Base-by-base conservation (phyloP, 2,113 vertebrate genomes). In the Perca fluviatilis region DNA sequence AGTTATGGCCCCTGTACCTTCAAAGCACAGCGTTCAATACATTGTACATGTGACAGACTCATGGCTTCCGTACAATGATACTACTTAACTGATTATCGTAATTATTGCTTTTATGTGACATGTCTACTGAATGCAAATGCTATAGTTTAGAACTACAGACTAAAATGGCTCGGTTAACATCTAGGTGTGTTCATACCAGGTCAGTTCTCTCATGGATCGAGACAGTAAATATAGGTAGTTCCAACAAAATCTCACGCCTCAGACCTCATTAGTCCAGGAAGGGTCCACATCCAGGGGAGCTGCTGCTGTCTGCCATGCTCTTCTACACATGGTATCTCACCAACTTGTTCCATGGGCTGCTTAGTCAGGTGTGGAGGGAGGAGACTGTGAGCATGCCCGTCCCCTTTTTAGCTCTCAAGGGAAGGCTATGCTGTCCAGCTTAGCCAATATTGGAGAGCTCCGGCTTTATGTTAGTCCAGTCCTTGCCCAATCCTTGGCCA, bases 51-150 rank as follows among this genome's bases (percentile, higher is more conserved):
- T 83, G 86, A 86, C 69, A 53, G 77, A 85, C 47, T 82, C 78
- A 86, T 84, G 76, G 79, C 85, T 88, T 83, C 84, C 68, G 53
- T 66, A 88, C 64, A 43, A 86, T 78, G 90, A 91, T 80, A 74
- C 82, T 90, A 62, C 71, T 79, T 49, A 75, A 88, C 76, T 80
- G 84, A 88, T 88, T 78, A 86, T 85, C 49, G 79, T 85, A 46
- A 88, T 94, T 95, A 95, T 95, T 95, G 94, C 94, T 94, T 89
- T 92, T 82, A 86, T 82, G 89, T 92, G 90, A 86, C 76, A 89
- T 77, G 83, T 89, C 79, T 81, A 91, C 79, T 78, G 77, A 89
- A 91, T 89, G 88, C 78, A 93, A 88, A 91, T 88, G 80, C 84
- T 91, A 87, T 86, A 86, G 78, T 82, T 91, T 90, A 92, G 84